A percentile compares a stretch with the other conserved stretches of the same genome.
Conservation (phyloP, 2,888 invertebrate species). For the Orthonevra nobilis region DNA sequence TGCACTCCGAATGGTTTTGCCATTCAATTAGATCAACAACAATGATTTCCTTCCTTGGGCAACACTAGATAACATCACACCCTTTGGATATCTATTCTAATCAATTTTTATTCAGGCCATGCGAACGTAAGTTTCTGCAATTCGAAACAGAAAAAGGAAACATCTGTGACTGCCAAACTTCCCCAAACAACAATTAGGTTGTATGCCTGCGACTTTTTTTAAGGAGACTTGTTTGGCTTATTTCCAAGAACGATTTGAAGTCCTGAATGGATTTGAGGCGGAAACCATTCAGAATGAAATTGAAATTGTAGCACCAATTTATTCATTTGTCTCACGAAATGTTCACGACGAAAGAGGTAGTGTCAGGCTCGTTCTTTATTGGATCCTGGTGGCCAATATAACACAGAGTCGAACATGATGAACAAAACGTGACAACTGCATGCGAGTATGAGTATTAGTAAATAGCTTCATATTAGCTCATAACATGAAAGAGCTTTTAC, state of each 20-base stretch:
- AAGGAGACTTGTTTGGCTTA: too few species aligned
- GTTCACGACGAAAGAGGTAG: not conserved
- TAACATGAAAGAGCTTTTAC: too few species aligned
- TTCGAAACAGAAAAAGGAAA: not conserved
- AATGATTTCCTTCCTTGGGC: slow-evolving; percentile 10
- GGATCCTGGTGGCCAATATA: not conserved
- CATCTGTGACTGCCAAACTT: too few species aligned
- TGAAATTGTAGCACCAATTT: not conserved
- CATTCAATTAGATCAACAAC: too few species aligned
- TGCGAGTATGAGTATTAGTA: too few species aligned
- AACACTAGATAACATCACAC: slow-evolving; percentile 5
- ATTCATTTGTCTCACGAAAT: slow-evolving; percentile 10
- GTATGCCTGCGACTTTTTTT: too few species aligned
- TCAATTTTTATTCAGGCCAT: not conserved
- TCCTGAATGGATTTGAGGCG: not conserved
- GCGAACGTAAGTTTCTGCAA: not conserved
- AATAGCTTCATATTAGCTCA: too few species aligned
- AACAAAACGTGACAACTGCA: not conserved
- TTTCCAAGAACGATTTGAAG: slow-evolving; percentile 5
- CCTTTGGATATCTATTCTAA: slow-evolving; percentile 6
- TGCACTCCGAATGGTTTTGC: too few species aligned
- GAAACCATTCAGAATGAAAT: slow-evolving; percentile 9
- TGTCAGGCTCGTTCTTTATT: not conserved
- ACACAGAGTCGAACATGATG: not conserved
- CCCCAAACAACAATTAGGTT: too few species aligned